Evolutionary conservation across 2,113 vertebrate species (phyloP).

Genomic region (Ochotona curzoniae): DNA sequence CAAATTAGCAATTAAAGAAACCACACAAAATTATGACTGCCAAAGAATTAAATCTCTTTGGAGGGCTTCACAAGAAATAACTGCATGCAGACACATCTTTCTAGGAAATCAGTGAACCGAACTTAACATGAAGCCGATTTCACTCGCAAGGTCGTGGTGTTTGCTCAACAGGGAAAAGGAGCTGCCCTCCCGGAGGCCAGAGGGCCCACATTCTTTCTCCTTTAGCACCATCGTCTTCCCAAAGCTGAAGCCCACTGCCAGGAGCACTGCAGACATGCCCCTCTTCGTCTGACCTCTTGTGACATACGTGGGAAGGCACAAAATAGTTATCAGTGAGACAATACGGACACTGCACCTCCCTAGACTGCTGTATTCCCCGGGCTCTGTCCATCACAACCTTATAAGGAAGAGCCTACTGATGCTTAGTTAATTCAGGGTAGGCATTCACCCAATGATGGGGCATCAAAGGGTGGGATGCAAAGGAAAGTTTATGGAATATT

Average conservation of each 20-base stretch:
- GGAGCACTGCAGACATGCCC: background rate
- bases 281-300: constrained; percentile 16
- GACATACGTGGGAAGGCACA: constrained; percentile 23
- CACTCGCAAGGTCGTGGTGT: constrained; percentile 47
- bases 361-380: constrained; percentile 53
- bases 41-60: constrained; percentile 84
- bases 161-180: constrained; percentile 56
- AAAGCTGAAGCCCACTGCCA: constrained; percentile 34
- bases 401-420: constrained; percentile 66
- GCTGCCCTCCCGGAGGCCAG: background rate
- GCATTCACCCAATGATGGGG: constrained; percentile 7
- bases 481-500: constrained; percentile 28
- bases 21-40: constrained; percentile 81
- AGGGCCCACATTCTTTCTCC: background rate
- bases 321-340: constrained; percentile 32
- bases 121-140: constrained; percentile 66
- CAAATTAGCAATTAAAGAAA: constrained; percentile 87
- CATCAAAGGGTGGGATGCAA: constrained; percentile 48
- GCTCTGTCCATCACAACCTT: constrained; percentile 60
- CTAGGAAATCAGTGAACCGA: constrained; percentile 82
- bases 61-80: constrained; percentile 80
- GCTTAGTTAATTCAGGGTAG: constrained; percentile 57
- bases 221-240: background rate
- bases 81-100: constrained; percentile 80
- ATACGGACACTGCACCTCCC: constrained; percentile 63